Percentiles rank a stretch among this genome's conserved stretches.
phyloP scores from a whole-genome alignment of 2,797 vertebrate species.

The Columba guinea region DNA sequence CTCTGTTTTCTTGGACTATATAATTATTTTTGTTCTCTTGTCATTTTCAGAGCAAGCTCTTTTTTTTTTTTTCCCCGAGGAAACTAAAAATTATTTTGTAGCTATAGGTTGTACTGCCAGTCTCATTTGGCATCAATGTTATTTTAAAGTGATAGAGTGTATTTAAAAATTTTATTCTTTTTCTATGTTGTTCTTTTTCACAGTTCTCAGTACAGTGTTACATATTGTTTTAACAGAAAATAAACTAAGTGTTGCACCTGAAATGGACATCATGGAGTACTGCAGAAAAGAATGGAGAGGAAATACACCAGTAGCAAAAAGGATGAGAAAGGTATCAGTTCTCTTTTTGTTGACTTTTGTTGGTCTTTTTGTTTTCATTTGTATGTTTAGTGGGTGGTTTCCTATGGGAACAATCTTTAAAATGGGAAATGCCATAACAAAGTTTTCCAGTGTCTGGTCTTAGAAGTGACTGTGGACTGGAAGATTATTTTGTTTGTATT shows the following conservation, averaged over 20 bases:
- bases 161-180: background rate
- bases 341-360: background rate
- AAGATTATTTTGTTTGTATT: background rate
- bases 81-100: background rate
- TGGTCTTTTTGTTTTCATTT: background rate
- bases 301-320: conserved; percentile 88
- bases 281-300: conserved; percentile 94
- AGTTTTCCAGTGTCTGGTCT: background rate
- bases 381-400: background rate
- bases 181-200: background rate
- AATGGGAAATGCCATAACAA: background rate
- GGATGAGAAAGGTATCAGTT: conserved; percentile 88
- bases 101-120: background rate
- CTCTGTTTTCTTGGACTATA: background rate
- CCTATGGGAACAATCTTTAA: background rate
- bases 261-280: conserved; percentile 90
- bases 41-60: background rate
- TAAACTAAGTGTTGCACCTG: conserved; percentile 83
- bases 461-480: background rate
- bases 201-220: background rate
- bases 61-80: background rate
- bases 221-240: conserved; percentile 39
- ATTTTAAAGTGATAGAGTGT: background rate
- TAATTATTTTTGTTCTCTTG: background rate
- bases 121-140: background rate